Evolutionary conservation across 2,888 invertebrate species (phyloP).

Genomic region (Mythimna ferrago): DNA sequence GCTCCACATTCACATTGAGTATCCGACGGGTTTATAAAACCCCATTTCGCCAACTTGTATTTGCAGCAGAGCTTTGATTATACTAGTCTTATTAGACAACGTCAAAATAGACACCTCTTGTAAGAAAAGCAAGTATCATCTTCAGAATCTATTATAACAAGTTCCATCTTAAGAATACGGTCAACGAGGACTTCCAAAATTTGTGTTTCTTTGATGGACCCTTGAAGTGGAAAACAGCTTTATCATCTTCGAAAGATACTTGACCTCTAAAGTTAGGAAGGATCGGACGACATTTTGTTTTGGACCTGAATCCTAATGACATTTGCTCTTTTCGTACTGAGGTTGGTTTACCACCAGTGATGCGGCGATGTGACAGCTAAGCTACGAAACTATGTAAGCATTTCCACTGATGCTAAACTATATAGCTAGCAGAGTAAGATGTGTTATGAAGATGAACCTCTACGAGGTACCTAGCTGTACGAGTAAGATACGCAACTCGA

Average conservation of each 20-base stretch:
- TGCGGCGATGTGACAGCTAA: too few relatives aligned
- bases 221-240: constrained; percentile 45
- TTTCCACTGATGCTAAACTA: too few relatives aligned
- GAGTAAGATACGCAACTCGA: too few relatives aligned
- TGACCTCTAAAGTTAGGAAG: constrained; percentile 16
- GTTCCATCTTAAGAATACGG: background rate
- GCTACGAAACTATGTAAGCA: too few relatives aligned
- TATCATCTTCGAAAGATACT: constrained; percentile 37
- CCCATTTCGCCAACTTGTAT: too few relatives aligned
- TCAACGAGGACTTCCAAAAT: constrained; percentile 11
- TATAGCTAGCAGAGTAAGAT: too few relatives aligned
- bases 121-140: constrained; percentile 10
- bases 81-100: background rate
- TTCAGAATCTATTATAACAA: constrained; percentile 32
- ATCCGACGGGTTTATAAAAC: too few relatives aligned
- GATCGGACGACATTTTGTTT: constrained; percentile 35
- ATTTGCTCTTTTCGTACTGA: constrained; percentile 16
- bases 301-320: constrained; percentile 23
- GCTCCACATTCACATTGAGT: too few relatives aligned
- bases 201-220: constrained; percentile 10
- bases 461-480: too few relatives aligned
- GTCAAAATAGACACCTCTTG: background rate
- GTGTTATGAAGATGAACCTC: too few relatives aligned
- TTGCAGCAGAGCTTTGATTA: background rate
- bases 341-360: too few relatives aligned